These are phyloP conservation scores for Talpa occidentalis DNA, from an alignment of 2,113 vertebrate species.

Conservation along the genomic window DNA sequence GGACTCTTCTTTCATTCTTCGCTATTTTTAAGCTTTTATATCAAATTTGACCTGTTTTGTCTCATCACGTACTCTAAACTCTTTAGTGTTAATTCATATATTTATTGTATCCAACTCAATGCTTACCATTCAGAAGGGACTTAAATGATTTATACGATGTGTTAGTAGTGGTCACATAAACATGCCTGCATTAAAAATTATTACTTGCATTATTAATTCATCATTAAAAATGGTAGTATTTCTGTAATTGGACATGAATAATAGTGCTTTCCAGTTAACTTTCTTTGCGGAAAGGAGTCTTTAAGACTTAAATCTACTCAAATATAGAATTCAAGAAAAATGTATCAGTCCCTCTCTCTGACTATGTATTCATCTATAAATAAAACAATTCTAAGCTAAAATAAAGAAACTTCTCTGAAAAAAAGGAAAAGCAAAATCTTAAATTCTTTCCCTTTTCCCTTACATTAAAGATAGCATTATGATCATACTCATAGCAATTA, in stretches of 20 bases:
- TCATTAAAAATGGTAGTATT: background rate
- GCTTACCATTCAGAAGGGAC: background rate
- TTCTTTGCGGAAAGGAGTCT: background rate
- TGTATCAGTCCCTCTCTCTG: background rate
- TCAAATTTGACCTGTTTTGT: background rate
- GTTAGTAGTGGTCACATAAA: background rate
- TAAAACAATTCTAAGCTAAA: background rate
- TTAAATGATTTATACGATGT: background rate
- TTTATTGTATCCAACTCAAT: background rate
- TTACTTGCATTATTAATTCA: slow-evolving; percentile 6
- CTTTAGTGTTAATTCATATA: background rate
- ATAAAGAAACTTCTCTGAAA: background rate
- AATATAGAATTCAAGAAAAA: background rate
- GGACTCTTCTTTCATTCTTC: background rate
- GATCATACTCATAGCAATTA: background rate
- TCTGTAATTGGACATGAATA: background rate
- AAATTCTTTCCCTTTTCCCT: background rate
- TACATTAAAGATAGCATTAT: background rate
- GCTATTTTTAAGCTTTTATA: background rate
- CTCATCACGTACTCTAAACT: background rate
- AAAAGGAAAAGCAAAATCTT: background rate
- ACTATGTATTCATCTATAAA: background rate
- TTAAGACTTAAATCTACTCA: background rate
- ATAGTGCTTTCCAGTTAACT: background rate
- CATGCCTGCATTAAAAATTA: background rate